Percentiles rank a stretch among this genome's conserved stretches.
phyloP scores from a whole-genome alignment of 2,888 invertebrate species.

The Monopis laevigella region DNA sequence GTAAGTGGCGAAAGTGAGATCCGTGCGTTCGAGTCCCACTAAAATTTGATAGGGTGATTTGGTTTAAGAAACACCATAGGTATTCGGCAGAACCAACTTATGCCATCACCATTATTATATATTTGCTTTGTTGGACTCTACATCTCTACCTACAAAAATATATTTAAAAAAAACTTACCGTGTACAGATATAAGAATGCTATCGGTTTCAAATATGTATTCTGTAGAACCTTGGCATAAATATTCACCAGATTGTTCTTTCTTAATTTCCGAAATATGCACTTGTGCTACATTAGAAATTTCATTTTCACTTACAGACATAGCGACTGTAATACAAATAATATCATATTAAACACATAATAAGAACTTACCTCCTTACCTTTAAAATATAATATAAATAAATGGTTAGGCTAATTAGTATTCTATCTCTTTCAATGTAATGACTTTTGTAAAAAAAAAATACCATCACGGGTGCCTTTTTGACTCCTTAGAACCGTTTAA shows the following conservation, averaged over 20 bases:
- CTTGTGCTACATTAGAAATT: constrained; percentile 35
- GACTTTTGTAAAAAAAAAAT: too few species aligned
- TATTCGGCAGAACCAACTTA: too few species aligned
- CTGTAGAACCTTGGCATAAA: constrained; percentile 30
- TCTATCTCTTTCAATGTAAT: too few species aligned
- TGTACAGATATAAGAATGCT: constrained; percentile 31
- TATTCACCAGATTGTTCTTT: constrained; percentile 35
- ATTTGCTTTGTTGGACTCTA: background rate
- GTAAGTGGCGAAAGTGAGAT: too few species aligned
- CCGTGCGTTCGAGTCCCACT: too few species aligned
- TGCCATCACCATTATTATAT: too few species aligned
- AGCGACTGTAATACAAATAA: constrained; percentile 26
- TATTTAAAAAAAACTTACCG: constrained; percentile 26
- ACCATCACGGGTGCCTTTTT: too few species aligned
- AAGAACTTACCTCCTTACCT: background rate
- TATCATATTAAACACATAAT: background rate
- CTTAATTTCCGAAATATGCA: constrained; percentile 33
- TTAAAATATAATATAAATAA: too few species aligned
- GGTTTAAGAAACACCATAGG: too few species aligned
- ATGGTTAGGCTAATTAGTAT: too few species aligned
- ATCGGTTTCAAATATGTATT: constrained; percentile 21
- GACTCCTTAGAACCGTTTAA: too few species aligned
- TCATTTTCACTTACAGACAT: constrained; percentile 22
- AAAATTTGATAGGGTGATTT: too few species aligned
- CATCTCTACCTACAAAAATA: background rate